Conservation (phyloP, 2,888 invertebrate species). For the Choreutis nemorana region DNA sequence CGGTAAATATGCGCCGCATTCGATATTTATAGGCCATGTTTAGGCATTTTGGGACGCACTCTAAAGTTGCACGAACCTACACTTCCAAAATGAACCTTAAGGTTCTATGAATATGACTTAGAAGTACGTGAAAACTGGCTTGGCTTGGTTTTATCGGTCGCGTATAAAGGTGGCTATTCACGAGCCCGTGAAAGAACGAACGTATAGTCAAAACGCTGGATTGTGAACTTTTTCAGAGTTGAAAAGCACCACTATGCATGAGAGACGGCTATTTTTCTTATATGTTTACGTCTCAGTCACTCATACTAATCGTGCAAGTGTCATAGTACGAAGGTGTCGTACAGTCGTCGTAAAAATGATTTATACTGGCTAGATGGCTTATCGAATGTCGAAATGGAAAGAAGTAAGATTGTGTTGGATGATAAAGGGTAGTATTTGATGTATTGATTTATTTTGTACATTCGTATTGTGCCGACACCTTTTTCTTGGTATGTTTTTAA, state of each 20-base stretch:
- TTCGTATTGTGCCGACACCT: not conserved
- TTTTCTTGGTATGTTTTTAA: not conserved
- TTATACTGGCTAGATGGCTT: slow-evolving; percentile 45
- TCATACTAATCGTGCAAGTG: too few species aligned
- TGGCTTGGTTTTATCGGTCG: slow-evolving; percentile 28
- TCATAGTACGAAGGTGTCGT: too few species aligned
- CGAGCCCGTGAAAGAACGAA: slow-evolving; percentile 48
- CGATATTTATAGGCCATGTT: slow-evolving; percentile 50
- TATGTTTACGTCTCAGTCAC: too few species aligned
- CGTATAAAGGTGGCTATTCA: slow-evolving; percentile 51
- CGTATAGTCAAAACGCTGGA: slow-evolving; percentile 52
- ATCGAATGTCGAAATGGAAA: slow-evolving; percentile 43
- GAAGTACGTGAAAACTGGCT: too few species aligned
- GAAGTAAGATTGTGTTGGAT: slow-evolving; percentile 33
- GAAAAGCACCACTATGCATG: too few species aligned
- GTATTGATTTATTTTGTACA: slow-evolving; percentile 15
- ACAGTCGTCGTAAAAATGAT: slow-evolving; percentile 53
- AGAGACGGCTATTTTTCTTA: too few species aligned
- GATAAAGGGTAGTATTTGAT: slow-evolving; percentile 22
- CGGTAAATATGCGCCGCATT: slow-evolving; percentile 31
- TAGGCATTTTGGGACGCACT: slow-evolving; percentile 37
- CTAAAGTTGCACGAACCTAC: slow-evolving; percentile 9
- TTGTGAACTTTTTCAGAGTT: too few species aligned
- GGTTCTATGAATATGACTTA: too few species aligned
- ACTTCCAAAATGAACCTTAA: slow-evolving; percentile 19